Evolutionary conservation across 2,888 invertebrate genomes (phyloP).

Genomic region (Temnothorax ravouxi): DNA sequence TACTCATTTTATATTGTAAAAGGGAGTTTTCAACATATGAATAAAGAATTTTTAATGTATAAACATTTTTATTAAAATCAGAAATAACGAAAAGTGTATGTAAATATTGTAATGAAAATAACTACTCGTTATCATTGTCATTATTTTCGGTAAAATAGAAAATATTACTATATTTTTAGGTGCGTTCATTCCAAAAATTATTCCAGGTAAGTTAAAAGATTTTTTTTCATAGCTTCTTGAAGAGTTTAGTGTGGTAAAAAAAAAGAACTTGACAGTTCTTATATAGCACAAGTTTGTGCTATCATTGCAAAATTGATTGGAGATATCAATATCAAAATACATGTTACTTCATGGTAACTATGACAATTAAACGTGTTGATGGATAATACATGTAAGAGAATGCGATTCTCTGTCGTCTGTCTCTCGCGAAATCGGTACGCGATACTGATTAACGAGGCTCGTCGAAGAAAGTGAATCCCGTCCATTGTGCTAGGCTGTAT

Average conservation of each 20-base stretch:
- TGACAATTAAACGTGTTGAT: not conserved
- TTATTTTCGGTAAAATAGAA: too few relatives aligned
- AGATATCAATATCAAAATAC: not conserved
- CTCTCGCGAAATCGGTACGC: conserved; percentile 58
- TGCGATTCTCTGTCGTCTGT: too few relatives aligned
- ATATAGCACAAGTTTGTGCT: too few relatives aligned
- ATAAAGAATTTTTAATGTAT: too few relatives aligned
- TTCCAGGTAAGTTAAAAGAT: not conserved
- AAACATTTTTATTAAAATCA: too few relatives aligned
- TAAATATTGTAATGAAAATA: too few relatives aligned
- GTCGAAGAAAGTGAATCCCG: conserved; percentile 72
- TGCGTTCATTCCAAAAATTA: too few relatives aligned
- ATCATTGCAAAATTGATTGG: not conserved
- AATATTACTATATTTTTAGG: too few relatives aligned
- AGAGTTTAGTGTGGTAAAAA: not conserved
- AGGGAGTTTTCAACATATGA: too few relatives aligned
- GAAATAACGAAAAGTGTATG: too few relatives aligned
- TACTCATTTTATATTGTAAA: too few relatives aligned
- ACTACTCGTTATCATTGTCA: too few relatives aligned
- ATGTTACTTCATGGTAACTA: not conserved
- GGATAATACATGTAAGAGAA: not conserved
- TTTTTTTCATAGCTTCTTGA: not conserved
- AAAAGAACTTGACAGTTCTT: not conserved
- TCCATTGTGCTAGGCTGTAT: conserved; percentile 59
- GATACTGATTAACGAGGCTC: conserved; percentile 80